phyloP scores from a whole-genome alignment of 1,140 invertebrate genomes.

The Danaus plexippus region DNA sequence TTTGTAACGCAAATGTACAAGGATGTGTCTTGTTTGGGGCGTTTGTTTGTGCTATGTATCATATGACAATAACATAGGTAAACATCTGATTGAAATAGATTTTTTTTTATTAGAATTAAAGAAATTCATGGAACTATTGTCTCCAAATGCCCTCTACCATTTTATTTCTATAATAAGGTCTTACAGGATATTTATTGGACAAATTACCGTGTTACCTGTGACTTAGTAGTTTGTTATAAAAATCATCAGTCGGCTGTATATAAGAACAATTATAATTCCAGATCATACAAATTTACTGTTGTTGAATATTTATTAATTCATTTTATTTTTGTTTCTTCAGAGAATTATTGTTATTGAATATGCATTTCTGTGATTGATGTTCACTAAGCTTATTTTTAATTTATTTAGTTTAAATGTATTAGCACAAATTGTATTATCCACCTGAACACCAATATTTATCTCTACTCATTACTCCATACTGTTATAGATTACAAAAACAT shows the following conservation, averaged over 20 bases:
- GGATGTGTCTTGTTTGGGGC: conserved; percentile 25
- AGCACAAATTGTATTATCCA: conserved; percentile 36
- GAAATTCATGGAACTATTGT: no score
- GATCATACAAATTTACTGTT: conserved; percentile 24
- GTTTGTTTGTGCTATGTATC: not conserved
- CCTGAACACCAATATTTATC: no score
- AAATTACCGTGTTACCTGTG: conserved; percentile 39
- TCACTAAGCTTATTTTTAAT: conserved; percentile 39
- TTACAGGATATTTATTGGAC: conserved; percentile 2
- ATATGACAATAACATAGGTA: not conserved
- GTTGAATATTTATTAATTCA: conserved; percentile 15
- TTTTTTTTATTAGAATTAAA: no score
- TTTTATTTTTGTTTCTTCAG: conserved; percentile 33
- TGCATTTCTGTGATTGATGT: conserved; percentile 63
- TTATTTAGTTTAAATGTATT: conserved; percentile 29
- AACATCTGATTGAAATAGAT: no score
- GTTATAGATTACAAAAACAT: no score
- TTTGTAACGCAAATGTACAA: conserved; percentile 46
- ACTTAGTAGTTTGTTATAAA: conserved; percentile 58
- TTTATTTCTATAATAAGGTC: no score
- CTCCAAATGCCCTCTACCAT: no score
- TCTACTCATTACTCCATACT: no score
- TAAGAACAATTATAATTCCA: conserved; percentile 22
- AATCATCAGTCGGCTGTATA: conserved; percentile 41
- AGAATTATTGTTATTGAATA: conserved; percentile 54